Conservation (phyloP, 2,797 vertebrate species). For the Hipposideros larvatus region DNA sequence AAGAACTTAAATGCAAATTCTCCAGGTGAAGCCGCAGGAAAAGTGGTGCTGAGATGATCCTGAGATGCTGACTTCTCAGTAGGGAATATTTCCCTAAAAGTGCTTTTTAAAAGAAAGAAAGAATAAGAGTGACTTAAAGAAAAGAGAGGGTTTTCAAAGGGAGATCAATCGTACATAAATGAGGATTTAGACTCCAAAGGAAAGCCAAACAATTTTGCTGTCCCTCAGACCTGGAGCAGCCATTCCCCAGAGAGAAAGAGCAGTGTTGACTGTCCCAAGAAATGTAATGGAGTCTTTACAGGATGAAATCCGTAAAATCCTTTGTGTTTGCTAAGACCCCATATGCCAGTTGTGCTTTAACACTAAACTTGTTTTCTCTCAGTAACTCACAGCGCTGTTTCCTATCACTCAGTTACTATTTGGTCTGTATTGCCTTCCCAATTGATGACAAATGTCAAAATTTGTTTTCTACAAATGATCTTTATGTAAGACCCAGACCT, state of each 20-base stretch:
- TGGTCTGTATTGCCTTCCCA: neutral
- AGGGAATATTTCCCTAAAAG: neutral
- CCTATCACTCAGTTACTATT: neutral
- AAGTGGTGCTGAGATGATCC: neutral
- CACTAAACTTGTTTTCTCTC: constrained; percentile 11
- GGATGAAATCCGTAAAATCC: neutral
- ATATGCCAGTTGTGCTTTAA: neutral
- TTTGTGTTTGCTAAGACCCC: neutral
- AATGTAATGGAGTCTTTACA: neutral
- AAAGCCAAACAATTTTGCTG: neutral
- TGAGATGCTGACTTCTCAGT: neutral
- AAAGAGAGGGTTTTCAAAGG: neutral
- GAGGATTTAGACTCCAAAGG: neutral
- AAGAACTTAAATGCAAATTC: neutral
- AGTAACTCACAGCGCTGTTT: neutral
- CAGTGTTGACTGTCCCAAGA: too few species aligned
- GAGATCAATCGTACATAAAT: neutral
- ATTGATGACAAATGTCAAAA: neutral
- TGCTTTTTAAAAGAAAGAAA: neutral
- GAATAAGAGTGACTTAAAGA: neutral
- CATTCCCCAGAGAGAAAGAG: neutral
- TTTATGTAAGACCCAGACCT: neutral
- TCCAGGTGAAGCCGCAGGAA: neutral
- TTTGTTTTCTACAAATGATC: neutral
- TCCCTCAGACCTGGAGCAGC: neutral